A percentile compares a stretch with the other conserved stretches of the same genome.
Conservation (phyloP, 2,888 invertebrate genomes). For the Euzetes globulus region DNA sequence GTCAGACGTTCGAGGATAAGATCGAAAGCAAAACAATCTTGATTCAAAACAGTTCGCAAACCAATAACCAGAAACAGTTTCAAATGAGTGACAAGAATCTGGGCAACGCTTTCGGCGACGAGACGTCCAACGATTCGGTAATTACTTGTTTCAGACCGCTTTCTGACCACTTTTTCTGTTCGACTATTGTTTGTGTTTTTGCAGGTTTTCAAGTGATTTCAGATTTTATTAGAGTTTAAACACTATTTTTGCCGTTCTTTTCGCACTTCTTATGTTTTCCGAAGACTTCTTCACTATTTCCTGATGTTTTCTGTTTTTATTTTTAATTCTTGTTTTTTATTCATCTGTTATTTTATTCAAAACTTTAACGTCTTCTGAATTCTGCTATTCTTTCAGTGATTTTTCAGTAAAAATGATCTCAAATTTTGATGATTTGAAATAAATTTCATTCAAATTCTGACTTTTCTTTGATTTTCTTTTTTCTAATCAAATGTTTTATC, state of each 20-base stretch:
- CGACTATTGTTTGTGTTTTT: too few species aligned
- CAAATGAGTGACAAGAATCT: not conserved
- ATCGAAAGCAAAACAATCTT: not conserved
- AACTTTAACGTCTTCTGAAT: too few species aligned
- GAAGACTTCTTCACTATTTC: too few species aligned
- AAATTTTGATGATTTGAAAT: too few species aligned
- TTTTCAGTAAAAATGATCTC: too few species aligned
- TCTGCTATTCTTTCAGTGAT: too few species aligned
- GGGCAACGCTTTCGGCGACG: not conserved
- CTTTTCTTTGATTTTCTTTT: not conserved
- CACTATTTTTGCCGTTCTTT: not conserved
- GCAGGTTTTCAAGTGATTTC: not conserved
- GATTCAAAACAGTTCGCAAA: not conserved
- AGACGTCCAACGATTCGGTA: conserved; percentile 7
- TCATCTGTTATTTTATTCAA: too few species aligned
- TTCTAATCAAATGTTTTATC: not conserved
- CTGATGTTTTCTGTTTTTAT: too few species aligned
- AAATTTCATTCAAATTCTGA: not conserved
- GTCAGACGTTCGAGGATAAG: not conserved
- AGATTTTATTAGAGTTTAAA: not conserved
- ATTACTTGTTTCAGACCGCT: not conserved
- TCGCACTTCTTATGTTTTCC: not conserved
- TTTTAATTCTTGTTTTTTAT: too few species aligned
- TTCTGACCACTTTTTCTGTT: too few species aligned
- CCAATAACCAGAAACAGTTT: not conserved